A percentile compares a stretch with the other conserved stretches of the same genome.
phyloP scores from a whole-genome alignment of 2,888 invertebrate genomes.

The Agriotes lineatus region DNA sequence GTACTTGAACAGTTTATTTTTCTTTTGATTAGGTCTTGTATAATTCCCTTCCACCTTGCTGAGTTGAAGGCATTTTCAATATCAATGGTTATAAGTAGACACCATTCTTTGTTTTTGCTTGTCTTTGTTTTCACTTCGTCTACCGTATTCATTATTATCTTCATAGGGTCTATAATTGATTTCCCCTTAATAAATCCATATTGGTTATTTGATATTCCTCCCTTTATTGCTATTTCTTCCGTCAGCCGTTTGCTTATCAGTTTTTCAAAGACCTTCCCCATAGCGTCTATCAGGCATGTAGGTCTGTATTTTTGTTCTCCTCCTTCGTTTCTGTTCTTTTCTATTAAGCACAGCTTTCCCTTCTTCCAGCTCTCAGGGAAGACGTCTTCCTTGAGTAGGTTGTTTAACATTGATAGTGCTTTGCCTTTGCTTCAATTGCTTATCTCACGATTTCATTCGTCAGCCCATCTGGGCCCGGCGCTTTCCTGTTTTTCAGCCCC shows the following conservation, averaged over 20 bases:
- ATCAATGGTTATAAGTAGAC: neutral
- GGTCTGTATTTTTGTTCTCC: neutral
- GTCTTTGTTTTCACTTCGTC: too few relatives aligned
- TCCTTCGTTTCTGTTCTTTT: neutral
- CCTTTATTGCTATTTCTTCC: neutral
- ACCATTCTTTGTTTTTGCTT: too few relatives aligned
- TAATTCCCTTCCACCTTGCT: neutral
- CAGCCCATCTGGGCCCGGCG: neutral
- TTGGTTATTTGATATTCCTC: neutral
- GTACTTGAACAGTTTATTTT: too few relatives aligned
- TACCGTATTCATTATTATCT: too few relatives aligned
- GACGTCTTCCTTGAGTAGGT: neutral
- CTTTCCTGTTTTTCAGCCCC: neutral
- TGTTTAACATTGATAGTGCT: neutral
- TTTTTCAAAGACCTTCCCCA: neutral
- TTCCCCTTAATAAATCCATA: neutral
- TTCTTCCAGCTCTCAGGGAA: neutral
- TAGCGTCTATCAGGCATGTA: neutral
- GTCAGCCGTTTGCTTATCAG: neutral
- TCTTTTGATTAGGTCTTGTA: neutral
- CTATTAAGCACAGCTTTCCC: neutral
- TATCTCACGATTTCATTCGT: neutral
- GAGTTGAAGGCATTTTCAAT: neutral
- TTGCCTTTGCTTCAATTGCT: neutral
- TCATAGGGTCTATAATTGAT: neutral